Evolutionary conservation across 2,888 invertebrate species (phyloP).

Genomic region (Elegia similella): DNA sequence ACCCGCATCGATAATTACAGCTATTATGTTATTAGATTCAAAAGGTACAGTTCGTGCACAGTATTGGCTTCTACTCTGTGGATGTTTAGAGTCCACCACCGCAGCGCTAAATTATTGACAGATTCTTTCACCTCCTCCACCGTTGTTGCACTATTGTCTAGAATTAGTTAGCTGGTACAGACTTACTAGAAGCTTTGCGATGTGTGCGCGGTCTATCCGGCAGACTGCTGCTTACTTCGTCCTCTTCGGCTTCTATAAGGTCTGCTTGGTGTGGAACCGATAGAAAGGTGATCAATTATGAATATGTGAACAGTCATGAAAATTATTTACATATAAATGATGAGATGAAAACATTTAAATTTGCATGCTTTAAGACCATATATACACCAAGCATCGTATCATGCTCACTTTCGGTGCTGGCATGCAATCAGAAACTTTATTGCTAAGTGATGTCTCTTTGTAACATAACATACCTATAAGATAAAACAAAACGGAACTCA

Average conservation of each 20-base stretch:
- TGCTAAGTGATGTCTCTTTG: conserved; percentile 15
- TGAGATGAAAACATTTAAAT: conserved; percentile 38
- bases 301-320: conserved; percentile 33
- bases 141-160: conserved; percentile 10
- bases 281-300: conserved; percentile 41
- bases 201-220: conserved; percentile 68
- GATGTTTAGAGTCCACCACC: not conserved
- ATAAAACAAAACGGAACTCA: conserved; percentile 46
- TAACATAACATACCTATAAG: conserved; percentile 15
- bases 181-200: conserved; percentile 83
- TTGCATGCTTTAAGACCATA: conserved; percentile 41
- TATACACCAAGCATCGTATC: conserved; percentile 51
- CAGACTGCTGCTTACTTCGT: conserved; percentile 73
- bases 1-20: conserved; percentile 7
- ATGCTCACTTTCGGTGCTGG: conserved; percentile 48
- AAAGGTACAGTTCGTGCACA: conserved; percentile 3
- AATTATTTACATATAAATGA: conserved; percentile 41
- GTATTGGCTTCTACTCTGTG: conserved; percentile 8
- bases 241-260: conserved; percentile 82
- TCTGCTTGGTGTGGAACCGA: conserved; percentile 65
- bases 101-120: conserved; percentile 5
- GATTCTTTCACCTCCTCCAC: conserved; percentile 19
- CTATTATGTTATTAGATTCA: not conserved
- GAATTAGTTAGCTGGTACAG: conserved; percentile 30
- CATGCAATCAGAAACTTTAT: conserved; percentile 48